phyloP scores from a whole-genome alignment of 2,797 vertebrate genomes.

The Hydrolagus colliei region DNA sequence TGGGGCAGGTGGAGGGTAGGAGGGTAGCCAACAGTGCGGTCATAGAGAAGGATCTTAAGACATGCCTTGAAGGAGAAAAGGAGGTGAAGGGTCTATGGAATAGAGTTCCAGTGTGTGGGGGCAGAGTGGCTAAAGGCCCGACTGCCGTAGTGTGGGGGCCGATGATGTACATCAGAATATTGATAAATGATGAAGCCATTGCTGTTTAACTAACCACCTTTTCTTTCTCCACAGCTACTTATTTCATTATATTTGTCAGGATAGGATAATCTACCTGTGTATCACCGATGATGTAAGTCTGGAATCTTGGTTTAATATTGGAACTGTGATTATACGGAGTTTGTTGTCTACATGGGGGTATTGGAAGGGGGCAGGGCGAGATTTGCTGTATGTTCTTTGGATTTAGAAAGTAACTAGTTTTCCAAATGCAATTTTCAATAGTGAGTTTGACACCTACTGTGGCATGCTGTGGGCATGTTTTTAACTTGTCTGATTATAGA shows the following conservation, averaged over 20 bases:
- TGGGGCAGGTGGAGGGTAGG: no score
- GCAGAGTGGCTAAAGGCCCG: no score
- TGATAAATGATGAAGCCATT: background rate
- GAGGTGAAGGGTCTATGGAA: no score
- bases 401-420: no score
- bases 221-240: slow-evolving; percentile 70
- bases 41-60: no score
- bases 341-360: background rate
- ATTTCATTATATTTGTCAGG: slow-evolving; percentile 97
- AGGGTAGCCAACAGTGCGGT: no score
- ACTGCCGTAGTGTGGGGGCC: no score
- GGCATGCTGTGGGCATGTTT: background rate
- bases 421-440: background rate
- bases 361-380: background rate
- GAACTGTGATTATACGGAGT: background rate
- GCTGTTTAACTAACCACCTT: slow-evolving; percentile 21
- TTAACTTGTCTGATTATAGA: background rate
- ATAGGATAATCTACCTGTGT: slow-evolving; percentile 94
- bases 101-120: no score
- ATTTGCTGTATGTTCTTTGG: no score
- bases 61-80: no score
- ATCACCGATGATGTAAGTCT: slow-evolving; percentile 97
- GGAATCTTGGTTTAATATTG: background rate
- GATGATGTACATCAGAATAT: background rate
- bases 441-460: background rate